Conservation (phyloP, 2,797 vertebrate genomes). For the Pseudomugil gertrudae region DNA sequence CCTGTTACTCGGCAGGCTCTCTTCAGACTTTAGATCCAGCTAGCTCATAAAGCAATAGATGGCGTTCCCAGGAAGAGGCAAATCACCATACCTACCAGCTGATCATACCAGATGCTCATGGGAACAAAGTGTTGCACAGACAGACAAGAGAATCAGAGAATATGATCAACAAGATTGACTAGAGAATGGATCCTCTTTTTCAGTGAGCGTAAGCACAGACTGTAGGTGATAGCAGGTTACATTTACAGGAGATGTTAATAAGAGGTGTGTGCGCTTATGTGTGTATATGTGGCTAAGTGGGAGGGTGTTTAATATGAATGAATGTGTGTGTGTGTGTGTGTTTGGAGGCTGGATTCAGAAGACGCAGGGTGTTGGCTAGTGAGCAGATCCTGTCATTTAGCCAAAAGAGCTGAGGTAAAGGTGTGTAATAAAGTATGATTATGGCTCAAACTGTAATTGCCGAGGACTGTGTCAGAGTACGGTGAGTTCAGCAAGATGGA, state of each 20-base stretch:
- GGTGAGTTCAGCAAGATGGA: slow-evolving; percentile 70
- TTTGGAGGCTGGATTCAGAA: slow-evolving; percentile 28
- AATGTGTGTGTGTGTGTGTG: slow-evolving; percentile 43
- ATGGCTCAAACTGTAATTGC: slow-evolving; percentile 62
- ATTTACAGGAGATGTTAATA: slow-evolving; percentile 55
- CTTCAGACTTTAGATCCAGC: slow-evolving; percentile 32
- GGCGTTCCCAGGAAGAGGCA: slow-evolving; percentile 1
- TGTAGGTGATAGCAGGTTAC: slow-evolving; percentile 63
- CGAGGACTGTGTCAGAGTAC: slow-evolving; percentile 46
- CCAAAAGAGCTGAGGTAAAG: slow-evolving; percentile 61
- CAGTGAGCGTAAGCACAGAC: slow-evolving; percentile 30
- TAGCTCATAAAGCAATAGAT: slow-evolving; percentile 1
- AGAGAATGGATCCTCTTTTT: slow-evolving; percentile 28
- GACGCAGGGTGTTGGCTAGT: slow-evolving; percentile 63
- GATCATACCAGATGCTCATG: slow-evolving; percentile 83
- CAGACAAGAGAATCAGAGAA: slow-evolving; percentile 16
- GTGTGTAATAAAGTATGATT: slow-evolving; percentile 66
- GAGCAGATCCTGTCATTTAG: slow-evolving; percentile 76
- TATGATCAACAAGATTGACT: slow-evolving; percentile 7
- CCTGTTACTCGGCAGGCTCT: slow-evolving; percentile 44
- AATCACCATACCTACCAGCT: slow-evolving; percentile 73
- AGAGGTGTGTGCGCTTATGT: slow-evolving; percentile 56
- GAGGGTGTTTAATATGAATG: slow-evolving; percentile 36
- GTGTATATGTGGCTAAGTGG: slow-evolving; percentile 28
- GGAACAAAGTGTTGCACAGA: slow-evolving; percentile 56